Evolutionary conservation across 2,888 invertebrate genomes (phyloP), one percentile per base, ranked within the genome.

Genomic region (Salticus scenicus): DNA sequence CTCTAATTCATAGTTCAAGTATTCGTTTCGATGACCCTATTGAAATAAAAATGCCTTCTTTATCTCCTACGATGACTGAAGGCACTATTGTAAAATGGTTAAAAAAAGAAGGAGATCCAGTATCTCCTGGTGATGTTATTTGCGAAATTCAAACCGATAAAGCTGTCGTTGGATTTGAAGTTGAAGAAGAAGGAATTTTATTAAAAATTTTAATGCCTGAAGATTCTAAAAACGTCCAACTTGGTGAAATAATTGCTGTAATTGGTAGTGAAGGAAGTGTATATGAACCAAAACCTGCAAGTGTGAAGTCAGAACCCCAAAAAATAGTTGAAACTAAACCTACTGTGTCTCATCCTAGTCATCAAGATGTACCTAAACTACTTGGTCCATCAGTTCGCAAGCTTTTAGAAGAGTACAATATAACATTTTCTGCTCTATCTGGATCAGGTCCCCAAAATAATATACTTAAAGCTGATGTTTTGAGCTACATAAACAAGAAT

Each of bases 131-230:
- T 12, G 94, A 94, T 90, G 92, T 93, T 4, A 89, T 94, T 1
- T 94, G 94, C 90, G 94, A 94, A 88, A 93, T 94, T 89, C 93
- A 94, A 90, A 94, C 94, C 0, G 94, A 94, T 90, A 94, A 94
- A 90, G 94, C 94, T 77, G 92, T 94, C 0, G 92, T 94, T 88
- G 91, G 93, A 1, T 91, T 94, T 89, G 94, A 94, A 89, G 66
- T 81, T 8, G 94, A 94, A 84, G 94, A 94, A 87, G 93, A 94
- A 87, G 93, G 93, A 28, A 90, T 93, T 73, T 89, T 94, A n/a
- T 94, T 94, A 8, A 94, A 94, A 90, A 94, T 94, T 88, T 89
- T 94, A 89, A 93, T 89, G 83, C 90, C 92, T 30, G 93, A 93
- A 88, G 92, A 93, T 89, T 91, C 92, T 0, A 92, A 92, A 88